Base-by-base conservation (phyloP, 2,888 invertebrate species). In the Odontothrips loti region DNA sequence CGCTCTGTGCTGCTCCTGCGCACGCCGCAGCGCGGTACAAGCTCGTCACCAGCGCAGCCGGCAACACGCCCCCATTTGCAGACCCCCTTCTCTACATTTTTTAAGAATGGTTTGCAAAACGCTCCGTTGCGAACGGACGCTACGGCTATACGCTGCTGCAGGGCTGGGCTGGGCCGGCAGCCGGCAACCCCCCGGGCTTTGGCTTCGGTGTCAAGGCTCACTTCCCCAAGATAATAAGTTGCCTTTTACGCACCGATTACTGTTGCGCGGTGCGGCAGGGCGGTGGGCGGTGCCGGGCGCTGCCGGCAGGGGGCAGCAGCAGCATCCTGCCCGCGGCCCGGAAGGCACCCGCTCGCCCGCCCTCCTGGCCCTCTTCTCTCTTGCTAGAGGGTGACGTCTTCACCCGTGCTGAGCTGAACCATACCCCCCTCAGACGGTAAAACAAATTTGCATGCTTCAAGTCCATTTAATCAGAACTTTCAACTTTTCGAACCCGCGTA, bases 181-280 rank as follows among this genome's bases (percentile, higher is more conserved):
- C 68, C 20, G 51, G 51, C 51, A 51, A 0, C 17, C 15, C 20
- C 20, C 58, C 51, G 1, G 17, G 15, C 58, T 17, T 15, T 6
- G 68, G 23, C 10, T 23, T 75, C 27, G n/a, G 68, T 75, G 68
- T 75, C 68, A 75, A 75, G 68, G 68, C 23, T 75, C 68, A 27
- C 27, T 75, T 75, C 68, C 68, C 68, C 68, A 27, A 75, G 68
- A 75, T 75, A 75, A 75, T 75, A 75, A 75, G 23, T 8, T 12
- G 23, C 68, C 27, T 75, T 75, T 75, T 75, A 23, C 68, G 68
- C 68, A 75, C 68, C 27, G 68, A 27, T 75, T 75, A 27, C 68
- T 27, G 68, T 27, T 75, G 68, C 27, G 68, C 27, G 68, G 9
- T 27, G 68, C 23, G 12, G 58, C 15, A 15, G 15, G 58, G 58